phyloP scores from a whole-genome alignment of 2,888 invertebrate species.

The Pomacea canaliculata region DNA sequence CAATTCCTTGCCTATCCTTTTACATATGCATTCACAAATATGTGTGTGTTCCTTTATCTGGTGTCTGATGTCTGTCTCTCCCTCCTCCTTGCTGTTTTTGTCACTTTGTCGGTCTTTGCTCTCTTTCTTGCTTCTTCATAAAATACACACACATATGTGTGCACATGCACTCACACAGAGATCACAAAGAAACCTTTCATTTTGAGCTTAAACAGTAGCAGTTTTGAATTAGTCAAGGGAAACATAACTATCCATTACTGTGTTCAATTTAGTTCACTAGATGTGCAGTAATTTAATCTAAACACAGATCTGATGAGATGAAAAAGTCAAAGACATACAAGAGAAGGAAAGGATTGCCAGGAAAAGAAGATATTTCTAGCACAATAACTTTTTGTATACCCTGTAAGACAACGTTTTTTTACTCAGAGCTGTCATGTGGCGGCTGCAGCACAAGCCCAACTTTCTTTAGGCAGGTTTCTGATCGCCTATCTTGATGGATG shows the following conservation, averaged over 20 bases:
- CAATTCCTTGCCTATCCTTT: neutral
- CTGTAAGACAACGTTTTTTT: neutral
- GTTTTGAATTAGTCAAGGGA: no score
- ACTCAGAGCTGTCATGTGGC: constrained; percentile 3
- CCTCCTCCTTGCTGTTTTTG: no score
- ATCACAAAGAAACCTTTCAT: neutral
- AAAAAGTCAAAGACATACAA: no score
- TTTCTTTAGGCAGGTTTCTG: neutral
- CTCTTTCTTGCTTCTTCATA: neutral
- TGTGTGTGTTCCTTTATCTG: no score
- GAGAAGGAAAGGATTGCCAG: no score
- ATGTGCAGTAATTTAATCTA: neutral
- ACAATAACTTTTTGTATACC: no score
- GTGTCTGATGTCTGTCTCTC: no score
- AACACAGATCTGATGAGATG: no score
- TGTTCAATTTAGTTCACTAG: neutral
- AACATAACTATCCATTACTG: neutral
- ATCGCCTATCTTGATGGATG: no score
- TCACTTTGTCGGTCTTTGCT: neutral
- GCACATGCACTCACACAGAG: neutral
- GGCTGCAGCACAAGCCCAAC: neutral
- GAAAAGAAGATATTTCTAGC: no score
- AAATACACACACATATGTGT: neutral
- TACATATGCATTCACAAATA: neutral
- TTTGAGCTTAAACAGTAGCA: neutral